Evolutionary conservation across 2,888 invertebrate species (phyloP).

Genomic region (Andrena trimmerana): DNA sequence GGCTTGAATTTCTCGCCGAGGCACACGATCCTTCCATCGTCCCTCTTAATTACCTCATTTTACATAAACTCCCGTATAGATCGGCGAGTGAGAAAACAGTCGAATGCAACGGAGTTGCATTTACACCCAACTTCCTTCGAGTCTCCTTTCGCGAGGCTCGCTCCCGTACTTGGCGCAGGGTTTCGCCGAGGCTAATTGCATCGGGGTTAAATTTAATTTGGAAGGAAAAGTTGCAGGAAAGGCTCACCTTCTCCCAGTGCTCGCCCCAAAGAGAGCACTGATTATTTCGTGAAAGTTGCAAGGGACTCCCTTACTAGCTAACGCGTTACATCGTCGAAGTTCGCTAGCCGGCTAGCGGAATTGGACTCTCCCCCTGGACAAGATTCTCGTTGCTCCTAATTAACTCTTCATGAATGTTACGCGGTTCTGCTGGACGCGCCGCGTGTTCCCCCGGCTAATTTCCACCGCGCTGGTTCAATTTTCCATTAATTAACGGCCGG

Average conservation of each 20-base stretch:
- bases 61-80: too few species aligned
- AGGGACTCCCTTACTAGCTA: not conserved
- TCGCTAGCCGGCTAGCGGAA: not conserved
- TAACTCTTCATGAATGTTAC: slow-evolving; percentile 22
- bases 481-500: slow-evolving; percentile 42
- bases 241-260: not conserved
- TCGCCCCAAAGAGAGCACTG: not conserved
- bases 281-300: slow-evolving; percentile 7
- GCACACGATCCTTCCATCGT: too few species aligned
- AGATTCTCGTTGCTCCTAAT: slow-evolving; percentile 15
- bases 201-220: slow-evolving; percentile 29
- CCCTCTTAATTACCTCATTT: too few species aligned
- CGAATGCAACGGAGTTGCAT: not conserved
- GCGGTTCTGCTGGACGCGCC: not conserved
- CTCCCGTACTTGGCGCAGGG: not conserved
- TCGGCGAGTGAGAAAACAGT: not conserved
- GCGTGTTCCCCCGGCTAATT: slow-evolving; percentile 23
- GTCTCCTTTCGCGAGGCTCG: not conserved
- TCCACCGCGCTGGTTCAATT: slow-evolving; percentile 23
- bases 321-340: not conserved
- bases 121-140: slow-evolving; percentile 19
- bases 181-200: slow-evolving; percentile 10
- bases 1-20: not conserved
- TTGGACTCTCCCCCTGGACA: not conserved
- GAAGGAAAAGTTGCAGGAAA: slow-evolving; percentile 12